Conservation (phyloP, 2,113 vertebrate genomes). For the Geococcyx californianus region DNA sequence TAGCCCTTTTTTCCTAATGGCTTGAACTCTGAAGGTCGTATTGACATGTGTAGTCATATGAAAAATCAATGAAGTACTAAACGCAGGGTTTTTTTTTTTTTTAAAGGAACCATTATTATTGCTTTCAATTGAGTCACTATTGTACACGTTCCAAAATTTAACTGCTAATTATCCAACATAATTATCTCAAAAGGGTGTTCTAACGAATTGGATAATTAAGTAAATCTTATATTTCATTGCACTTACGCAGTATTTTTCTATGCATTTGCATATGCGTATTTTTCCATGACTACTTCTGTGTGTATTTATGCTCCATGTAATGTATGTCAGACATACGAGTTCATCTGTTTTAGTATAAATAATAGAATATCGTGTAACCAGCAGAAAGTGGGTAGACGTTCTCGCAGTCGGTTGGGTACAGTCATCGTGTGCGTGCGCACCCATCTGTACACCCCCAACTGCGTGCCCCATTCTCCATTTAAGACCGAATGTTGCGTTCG, state of each 20-base stretch:
- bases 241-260: background rate
- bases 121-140: slow-evolving; percentile 10
- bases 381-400: background rate
- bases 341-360: background rate
- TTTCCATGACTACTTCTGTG: background rate
- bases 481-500: background rate
- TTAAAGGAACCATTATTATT: background rate
- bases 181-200: slow-evolving; percentile 19
- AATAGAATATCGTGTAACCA: background rate
- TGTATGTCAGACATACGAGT: background rate
- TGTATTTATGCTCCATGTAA: background rate
- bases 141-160: background rate
- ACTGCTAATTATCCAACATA: slow-evolving; percentile 23
- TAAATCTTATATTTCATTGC: background rate
- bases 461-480: background rate
- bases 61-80: slow-evolving; percentile 37
- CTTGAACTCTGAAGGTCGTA: slow-evolving; percentile 23
- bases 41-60: slow-evolving; percentile 23
- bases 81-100: background rate
- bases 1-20: slow-evolving; percentile 26
- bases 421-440: background rate
- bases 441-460: background rate
- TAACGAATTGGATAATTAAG: background rate
- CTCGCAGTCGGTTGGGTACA: background rate
- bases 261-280: background rate